Conservation (phyloP, 2,888 invertebrate genomes). For the Notodonta ziczac region DNA sequence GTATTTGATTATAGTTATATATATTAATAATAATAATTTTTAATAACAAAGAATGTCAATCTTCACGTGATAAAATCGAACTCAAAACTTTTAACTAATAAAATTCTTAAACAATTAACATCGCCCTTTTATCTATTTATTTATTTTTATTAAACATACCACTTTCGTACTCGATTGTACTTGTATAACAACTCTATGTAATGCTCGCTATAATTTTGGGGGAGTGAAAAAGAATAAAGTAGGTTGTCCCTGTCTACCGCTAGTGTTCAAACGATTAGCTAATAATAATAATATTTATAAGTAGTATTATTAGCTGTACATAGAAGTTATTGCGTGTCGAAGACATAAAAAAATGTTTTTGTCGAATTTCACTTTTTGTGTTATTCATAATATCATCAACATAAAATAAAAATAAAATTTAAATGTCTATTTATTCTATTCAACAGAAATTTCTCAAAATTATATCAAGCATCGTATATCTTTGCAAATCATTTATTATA, state of each 20-base stretch:
- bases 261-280: too few relatives aligned
- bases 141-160: conserved; percentile 47
- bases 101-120: conserved; percentile 38
- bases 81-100: conserved; percentile 33
- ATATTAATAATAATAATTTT: neutral
- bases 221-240: neutral
- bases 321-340: too few relatives aligned
- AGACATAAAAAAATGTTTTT: too few relatives aligned
- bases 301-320: too few relatives aligned
- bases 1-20: neutral
- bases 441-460: conserved; percentile 14
- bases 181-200: conserved; percentile 49
- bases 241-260: conserved; percentile 9
- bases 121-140: conserved; percentile 32
- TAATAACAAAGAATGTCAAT: conserved; percentile 15
- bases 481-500: conserved; percentile 34
- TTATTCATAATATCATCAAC: too few relatives aligned
- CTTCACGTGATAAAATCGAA: conserved; percentile 30
- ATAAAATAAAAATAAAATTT: too few relatives aligned
- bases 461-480: conserved; percentile 33
- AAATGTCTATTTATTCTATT: too few relatives aligned
- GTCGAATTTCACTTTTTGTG: too few relatives aligned
- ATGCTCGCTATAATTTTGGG: conserved; percentile 25
- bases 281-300: too few relatives aligned
- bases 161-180: conserved; percentile 66